Conservation (phyloP, 2,113 vertebrate genomes). For the Arenaria interpres region DNA sequence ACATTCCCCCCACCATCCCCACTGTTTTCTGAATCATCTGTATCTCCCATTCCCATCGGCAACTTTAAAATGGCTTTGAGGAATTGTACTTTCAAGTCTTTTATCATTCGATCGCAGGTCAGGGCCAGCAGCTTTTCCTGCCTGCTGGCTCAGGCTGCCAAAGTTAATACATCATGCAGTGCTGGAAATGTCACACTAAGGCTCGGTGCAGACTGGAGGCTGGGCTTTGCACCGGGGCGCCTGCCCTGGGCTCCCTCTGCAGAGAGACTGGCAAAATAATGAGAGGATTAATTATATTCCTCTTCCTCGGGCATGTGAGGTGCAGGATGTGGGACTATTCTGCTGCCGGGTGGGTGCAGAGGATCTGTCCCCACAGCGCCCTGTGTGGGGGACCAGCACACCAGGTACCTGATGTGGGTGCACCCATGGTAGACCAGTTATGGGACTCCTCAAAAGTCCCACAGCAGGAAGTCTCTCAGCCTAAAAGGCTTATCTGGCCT, state of each 20-base stretch:
- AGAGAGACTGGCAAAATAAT: neutral
- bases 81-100: constrained; percentile 19
- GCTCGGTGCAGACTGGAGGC: rapidly evolving
- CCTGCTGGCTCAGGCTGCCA: constrained; percentile 39
- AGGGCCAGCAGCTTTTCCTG: constrained; percentile 25
- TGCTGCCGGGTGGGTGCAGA: rapidly evolving
- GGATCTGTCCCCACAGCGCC: neutral
- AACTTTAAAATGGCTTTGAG: neutral
- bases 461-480: neutral
- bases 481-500: neutral
- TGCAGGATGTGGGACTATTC: neutral
- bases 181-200: neutral
- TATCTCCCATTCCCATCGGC: neutral
- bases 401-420: neutral
- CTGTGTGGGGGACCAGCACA: neutral
- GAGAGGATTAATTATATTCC: neutral
- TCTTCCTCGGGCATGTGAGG: rapidly evolving
- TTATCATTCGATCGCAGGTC: neutral
- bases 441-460: neutral
- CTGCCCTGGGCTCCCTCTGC: neutral
- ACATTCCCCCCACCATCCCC: rapidly evolving
- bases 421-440: rapidly evolving
- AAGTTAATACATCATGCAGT: neutral
- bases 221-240: neutral
- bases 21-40: neutral